Evolutionary conservation across 2,797 vertebrate genomes (phyloP).

Genomic region (Liparis tanakae): DNA sequence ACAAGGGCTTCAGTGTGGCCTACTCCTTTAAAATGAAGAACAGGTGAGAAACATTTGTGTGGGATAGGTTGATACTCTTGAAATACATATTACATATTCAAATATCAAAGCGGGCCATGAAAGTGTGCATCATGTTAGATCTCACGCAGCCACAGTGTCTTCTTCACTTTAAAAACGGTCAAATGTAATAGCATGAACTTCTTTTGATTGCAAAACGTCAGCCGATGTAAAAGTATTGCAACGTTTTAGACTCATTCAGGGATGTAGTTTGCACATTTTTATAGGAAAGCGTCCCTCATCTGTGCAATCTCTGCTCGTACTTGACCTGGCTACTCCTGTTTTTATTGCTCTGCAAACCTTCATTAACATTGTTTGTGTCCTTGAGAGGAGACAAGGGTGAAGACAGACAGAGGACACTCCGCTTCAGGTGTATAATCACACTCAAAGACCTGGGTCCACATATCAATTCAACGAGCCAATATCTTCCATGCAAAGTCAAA

Average conservation of each 20-base stretch:
- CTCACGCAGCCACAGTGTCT: not conserved
- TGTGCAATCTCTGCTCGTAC: slow-evolving; percentile 8
- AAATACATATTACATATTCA: slow-evolving; percentile 4
- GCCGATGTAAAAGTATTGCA: too few relatives aligned
- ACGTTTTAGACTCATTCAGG: too few relatives aligned
- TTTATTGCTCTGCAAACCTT: slow-evolving; percentile 3
- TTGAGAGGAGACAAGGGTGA: not conserved
- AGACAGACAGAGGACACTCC: not conserved
- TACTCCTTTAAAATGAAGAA: not conserved
- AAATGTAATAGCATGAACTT: not conserved
- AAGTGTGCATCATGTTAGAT: not conserved
- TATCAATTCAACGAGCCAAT: too few relatives aligned
- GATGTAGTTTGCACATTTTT: too few relatives aligned
- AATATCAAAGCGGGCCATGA: not conserved
- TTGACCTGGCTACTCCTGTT: slow-evolving; percentile 9
- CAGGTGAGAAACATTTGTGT: not conserved
- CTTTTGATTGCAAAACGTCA: not conserved
- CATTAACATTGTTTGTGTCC: slow-evolving; percentile 3
- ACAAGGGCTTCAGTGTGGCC: too few relatives aligned
- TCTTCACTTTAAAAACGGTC: not conserved
- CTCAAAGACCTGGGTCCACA: not conserved
- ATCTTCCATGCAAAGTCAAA: too few relatives aligned
- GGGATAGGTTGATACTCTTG: not conserved
- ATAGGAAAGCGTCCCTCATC: too few relatives aligned
- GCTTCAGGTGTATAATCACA: not conserved